Evolutionary conservation across 2,888 invertebrate species (phyloP), one percentile per base, ranked within the genome.

Genomic region (Noctua fimbriata): DNA sequence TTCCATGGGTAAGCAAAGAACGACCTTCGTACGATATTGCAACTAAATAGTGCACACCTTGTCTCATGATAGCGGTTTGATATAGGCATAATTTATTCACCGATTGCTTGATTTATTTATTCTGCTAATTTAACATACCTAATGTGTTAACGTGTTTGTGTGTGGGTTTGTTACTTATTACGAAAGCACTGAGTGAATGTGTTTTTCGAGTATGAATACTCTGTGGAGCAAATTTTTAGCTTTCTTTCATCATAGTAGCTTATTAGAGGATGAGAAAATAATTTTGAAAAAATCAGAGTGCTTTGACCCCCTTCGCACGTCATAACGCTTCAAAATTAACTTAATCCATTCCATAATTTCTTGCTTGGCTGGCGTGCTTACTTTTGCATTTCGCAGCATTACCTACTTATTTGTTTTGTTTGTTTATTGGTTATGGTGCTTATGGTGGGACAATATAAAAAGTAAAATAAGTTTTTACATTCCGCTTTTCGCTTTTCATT

Each of bases 121-220:
- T 79, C 72, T 79, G 72, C 76, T 79, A 72, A 76, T 76, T 76
- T 76, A 49, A 76, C 60, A 58, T 67, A 71, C 58, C 58, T 79
- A 79, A 72, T 76, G 74, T 79, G 75, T 79, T 75, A 79, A 12
- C 24, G 36, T 79, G 79, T 79, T 75, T 75, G 79, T 79, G 79
- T 66, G 79, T 74, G 24, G 72, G 66, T 55, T 77, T 77, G 76
- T 72, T 77, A 49, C 72, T 77, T 77, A 77, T n/a, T 77, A 67
- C 69, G 67, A 72, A 79, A 24, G 79, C 71, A 79, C 67, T 41
- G 69, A 76, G 71, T 79, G 79, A 76, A 73, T 76, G 76, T 69
- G 47, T 73, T 65, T 72, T 76, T 69, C 49, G 18, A 73, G 49
- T 66, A 66, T 65, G 58, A 72, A 73, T 60, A 67, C 72, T 58